Percentiles rank a stretch among this genome's conserved stretches.
Evolutionary conservation across 2,888 invertebrate species (phyloP).

Genomic region (Limnephilus rhombicus): DNA sequence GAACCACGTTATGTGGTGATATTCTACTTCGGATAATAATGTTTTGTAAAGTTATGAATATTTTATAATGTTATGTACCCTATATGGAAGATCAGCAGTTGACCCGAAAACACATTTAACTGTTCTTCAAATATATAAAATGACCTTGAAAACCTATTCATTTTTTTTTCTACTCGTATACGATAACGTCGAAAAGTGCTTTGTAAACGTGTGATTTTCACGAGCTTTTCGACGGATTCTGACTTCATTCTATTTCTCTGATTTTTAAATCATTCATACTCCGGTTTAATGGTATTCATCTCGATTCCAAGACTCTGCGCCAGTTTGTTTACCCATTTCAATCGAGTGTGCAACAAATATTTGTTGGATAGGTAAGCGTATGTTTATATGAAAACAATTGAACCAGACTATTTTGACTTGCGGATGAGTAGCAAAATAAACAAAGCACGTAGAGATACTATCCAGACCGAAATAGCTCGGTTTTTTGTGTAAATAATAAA

Average conservation of each 20-base stretch:
- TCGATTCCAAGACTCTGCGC: not conserved
- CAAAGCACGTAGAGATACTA: constrained; percentile 40
- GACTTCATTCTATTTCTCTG: not conserved
- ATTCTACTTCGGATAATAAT: no score
- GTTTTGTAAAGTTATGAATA: no score
- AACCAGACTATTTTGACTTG: constrained; percentile 60
- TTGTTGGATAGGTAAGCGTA: constrained; percentile 44
- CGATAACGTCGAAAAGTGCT: not conserved
- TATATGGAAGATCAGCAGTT: no score
- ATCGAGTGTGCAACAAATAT: constrained; percentile 40
- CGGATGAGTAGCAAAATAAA: constrained; percentile 50
- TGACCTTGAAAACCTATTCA: no score
- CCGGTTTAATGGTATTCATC: not conserved
- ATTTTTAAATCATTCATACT: not conserved
- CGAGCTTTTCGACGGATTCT: not conserved
- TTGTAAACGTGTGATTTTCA: not conserved
- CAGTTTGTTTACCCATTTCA: constrained; percentile 35
- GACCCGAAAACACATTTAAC: no score
- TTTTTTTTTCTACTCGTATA: no score
- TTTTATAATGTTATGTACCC: no score
- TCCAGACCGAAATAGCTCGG: constrained; percentile 54
- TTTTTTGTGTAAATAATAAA: constrained; percentile 16
- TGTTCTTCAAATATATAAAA: no score
- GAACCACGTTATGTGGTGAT: no score
- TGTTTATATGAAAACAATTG: constrained; percentile 57